phyloP scores from a whole-genome alignment of 2,888 invertebrate species.

The Meliscaeva auricollis region DNA sequence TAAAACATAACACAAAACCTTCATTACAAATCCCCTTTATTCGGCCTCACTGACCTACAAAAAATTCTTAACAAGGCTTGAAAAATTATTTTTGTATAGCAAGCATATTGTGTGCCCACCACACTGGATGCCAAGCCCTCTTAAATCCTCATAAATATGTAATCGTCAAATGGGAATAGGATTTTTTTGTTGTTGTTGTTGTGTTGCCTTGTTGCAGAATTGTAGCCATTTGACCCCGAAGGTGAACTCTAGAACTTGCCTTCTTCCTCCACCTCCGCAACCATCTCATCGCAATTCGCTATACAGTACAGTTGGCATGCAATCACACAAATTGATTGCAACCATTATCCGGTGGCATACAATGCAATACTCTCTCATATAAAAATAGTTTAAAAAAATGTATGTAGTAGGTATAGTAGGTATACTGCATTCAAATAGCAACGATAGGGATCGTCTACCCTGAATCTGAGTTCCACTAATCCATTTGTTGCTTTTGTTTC shows the following conservation, averaged over 20 bases:
- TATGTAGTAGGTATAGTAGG: not conserved
- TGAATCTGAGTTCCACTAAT: constrained; percentile 32
- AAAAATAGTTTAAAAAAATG: constrained; percentile 21
- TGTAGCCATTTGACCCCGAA: constrained; percentile 54
- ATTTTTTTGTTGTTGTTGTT: not conserved
- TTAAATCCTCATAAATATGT: constrained; percentile 50
- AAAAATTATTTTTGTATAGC: not conserved
- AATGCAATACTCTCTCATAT: not conserved
- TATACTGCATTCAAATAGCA: constrained; percentile 32
- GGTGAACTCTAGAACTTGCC: constrained; percentile 43
- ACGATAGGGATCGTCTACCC: constrained; percentile 52
- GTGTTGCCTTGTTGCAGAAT: constrained; percentile 11
- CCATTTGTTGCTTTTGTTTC: constrained; percentile 55
- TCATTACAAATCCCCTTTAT: not conserved
- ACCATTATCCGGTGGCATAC: constrained; percentile 44
- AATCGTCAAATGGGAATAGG: constrained; percentile 52
- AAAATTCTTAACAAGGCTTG: not conserved
- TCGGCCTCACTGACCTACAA: constrained; percentile 37
- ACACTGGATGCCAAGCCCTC: not conserved
- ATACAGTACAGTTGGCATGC: constrained; percentile 57
- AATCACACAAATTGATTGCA: constrained; percentile 60
- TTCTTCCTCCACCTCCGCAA: not conserved
- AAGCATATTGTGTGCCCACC: not conserved
- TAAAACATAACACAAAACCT: not conserved
- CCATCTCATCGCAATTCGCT: not conserved